Conservation (phyloP, 2,888 invertebrate genomes). For the Geotrupes spiniger region DNA sequence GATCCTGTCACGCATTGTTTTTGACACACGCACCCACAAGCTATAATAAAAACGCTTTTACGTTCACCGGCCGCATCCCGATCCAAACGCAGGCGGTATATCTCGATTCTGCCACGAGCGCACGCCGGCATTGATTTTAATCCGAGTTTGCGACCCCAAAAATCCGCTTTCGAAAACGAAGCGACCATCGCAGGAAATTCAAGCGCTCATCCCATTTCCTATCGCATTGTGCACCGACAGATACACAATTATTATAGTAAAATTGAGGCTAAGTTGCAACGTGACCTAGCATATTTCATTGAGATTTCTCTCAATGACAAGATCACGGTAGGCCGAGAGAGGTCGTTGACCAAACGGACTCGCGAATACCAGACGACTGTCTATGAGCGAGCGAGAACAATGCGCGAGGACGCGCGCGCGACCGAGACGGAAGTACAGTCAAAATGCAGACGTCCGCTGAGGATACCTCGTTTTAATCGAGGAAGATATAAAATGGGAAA, state of each 20-base stretch:
- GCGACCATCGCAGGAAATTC: too few species aligned
- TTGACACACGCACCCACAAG: too few species aligned
- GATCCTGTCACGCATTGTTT: too few species aligned
- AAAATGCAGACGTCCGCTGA: slow-evolving; percentile 8
- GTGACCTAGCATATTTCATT: slow-evolving; percentile 40
- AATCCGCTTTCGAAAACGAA: too few species aligned
- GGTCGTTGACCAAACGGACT: slow-evolving; percentile 23
- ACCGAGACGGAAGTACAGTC: not conserved
- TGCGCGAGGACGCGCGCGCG: not conserved
- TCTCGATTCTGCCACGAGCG: too few species aligned
- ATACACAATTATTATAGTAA: slow-evolving; percentile 6
- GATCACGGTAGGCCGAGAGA: slow-evolving; percentile 28
- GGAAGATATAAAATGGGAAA: too few species aligned
- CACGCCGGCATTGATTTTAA: too few species aligned
- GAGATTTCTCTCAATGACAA: slow-evolving; percentile 36
- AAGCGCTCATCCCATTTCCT: not conserved
- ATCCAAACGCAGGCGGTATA: too few species aligned
- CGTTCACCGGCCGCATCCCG: too few species aligned
- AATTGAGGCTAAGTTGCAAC: slow-evolving; percentile 27
- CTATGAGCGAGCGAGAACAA: slow-evolving; percentile 5
- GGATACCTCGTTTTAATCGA: not conserved
- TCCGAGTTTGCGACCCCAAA: too few species aligned
- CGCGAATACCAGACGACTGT: slow-evolving; percentile 8
- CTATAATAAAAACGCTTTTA: too few species aligned
- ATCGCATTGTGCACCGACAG: slow-evolving; percentile 1